phyloP scores from a whole-genome alignment of 92 coral and sea anemone genomes.

The Paragorgia papillata region DNA sequence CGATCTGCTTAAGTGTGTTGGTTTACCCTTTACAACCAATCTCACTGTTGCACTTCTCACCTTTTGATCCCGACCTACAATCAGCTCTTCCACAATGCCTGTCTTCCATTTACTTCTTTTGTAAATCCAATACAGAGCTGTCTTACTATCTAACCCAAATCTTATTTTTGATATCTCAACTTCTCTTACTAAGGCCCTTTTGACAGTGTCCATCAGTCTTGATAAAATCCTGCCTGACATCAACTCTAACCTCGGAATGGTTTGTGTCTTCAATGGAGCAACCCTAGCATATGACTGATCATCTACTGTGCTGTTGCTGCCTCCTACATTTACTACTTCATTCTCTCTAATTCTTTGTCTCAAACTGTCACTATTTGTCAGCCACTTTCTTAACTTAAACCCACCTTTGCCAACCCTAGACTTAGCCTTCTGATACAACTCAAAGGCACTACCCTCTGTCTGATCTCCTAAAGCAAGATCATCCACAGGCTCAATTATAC shows the following conservation, averaged over 20 bases:
- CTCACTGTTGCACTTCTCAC: neutral
- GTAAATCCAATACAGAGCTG: too few species aligned
- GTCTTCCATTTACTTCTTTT: too few species aligned
- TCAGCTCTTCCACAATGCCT: neutral
- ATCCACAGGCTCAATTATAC: conserved; percentile 38
- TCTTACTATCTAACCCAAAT: too few species aligned
- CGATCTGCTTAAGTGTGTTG: conserved; percentile 20
- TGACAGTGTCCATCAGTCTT: too few species aligned
- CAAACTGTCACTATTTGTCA: neutral
- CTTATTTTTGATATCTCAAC: too few species aligned
- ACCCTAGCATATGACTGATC: conserved; percentile 4
- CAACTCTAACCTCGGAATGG: too few species aligned
- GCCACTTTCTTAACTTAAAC: conserved; percentile 10
- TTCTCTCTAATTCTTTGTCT: conserved; percentile 8
- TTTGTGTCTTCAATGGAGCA: too few species aligned
- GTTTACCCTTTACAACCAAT: conserved; percentile 34
- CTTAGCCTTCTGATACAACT: neutral
- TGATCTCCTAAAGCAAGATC: neutral
- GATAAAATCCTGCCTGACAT: too few species aligned
- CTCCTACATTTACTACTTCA: too few species aligned
- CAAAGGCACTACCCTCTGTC: neutral
- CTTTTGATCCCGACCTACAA: neutral
- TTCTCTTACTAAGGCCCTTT: too few species aligned
- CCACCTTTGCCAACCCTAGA: conserved; percentile 38
- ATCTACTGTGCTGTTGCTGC: neutral